Evolutionary conservation across 2,797 vertebrate species (phyloP).

Genomic region (Lateolabrax maculatus): DNA sequence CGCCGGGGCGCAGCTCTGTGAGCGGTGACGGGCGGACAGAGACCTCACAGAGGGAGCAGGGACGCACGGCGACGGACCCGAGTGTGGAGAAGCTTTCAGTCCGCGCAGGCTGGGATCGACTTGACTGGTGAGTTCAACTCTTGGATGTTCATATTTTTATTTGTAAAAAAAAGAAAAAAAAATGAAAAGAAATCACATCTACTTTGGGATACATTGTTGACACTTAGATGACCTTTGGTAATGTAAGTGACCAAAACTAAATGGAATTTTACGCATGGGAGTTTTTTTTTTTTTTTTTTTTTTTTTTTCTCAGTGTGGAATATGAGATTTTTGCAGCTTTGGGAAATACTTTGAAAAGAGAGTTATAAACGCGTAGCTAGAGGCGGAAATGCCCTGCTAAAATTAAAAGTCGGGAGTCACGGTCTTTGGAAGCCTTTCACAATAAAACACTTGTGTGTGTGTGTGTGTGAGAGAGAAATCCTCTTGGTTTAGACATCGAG

Average conservation of each 20-base stretch:
- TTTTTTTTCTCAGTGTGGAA: not conserved
- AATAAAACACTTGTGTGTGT: slow-evolving; percentile 46
- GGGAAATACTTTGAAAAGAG: not conserved
- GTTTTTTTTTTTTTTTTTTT: no score
- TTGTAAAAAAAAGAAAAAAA: not conserved
- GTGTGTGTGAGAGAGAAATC: slow-evolving; percentile 15
- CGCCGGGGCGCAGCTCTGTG: slow-evolving; percentile 49
- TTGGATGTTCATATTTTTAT: not conserved
- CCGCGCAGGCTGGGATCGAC: slow-evolving; percentile 2
- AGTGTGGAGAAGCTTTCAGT: slow-evolving; percentile 21
- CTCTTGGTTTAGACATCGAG: slow-evolving; percentile 12
- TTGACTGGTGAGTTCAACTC: slow-evolving; percentile 59
- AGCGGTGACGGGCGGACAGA: slow-evolving; percentile 35
- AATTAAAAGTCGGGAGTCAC: not conserved
- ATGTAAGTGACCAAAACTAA: not conserved
- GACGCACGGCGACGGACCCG: slow-evolving; percentile 18
- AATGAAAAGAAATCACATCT: not conserved
- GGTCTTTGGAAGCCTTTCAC: slow-evolving; percentile 17
- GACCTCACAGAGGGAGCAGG: slow-evolving; percentile 23
- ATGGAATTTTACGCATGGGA: no score
- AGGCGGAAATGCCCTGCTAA: not conserved
- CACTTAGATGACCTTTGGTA: not conserved
- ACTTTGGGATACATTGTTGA: not conserved
- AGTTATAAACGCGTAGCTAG: not conserved
- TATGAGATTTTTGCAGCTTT: not conserved